Evolutionary conservation across 2,113 vertebrate genomes (phyloP).

Genomic region (Serilophus lunatus): DNA sequence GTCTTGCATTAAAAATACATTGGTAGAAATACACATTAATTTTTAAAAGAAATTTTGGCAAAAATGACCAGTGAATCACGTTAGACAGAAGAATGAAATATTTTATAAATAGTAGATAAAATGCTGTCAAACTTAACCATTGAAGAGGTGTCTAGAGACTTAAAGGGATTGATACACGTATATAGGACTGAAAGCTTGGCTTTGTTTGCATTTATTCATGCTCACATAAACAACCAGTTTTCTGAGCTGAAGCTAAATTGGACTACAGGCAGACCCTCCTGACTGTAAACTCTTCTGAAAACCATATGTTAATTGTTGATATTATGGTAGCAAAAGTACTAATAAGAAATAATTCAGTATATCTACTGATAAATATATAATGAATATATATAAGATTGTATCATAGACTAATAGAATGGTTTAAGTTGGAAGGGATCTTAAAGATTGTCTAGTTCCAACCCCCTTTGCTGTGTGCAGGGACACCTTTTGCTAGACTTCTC

Average conservation of each 20-base stretch:
- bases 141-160: background rate
- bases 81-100: background rate
- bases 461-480: background rate
- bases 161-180: background rate
- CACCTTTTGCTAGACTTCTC: background rate
- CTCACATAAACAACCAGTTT: background rate
- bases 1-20: background rate
- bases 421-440: background rate
- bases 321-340: background rate
- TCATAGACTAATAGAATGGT: background rate
- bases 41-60: background rate
- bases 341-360: background rate
- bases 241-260: background rate
- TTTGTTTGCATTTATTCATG: background rate
- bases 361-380: background rate
- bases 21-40: background rate
- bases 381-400: background rate
- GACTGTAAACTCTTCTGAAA: background rate
- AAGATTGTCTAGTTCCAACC: background rate
- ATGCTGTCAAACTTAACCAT: background rate
- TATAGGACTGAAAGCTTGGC: background rate
- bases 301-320: background rate
- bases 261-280: background rate
- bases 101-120: background rate
- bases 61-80: background rate